These are phyloP conservation scores for Scolopax bukidnonensis DNA, from an alignment of 2,797 vertebrate genomes.

Conservation along the genomic window DNA sequence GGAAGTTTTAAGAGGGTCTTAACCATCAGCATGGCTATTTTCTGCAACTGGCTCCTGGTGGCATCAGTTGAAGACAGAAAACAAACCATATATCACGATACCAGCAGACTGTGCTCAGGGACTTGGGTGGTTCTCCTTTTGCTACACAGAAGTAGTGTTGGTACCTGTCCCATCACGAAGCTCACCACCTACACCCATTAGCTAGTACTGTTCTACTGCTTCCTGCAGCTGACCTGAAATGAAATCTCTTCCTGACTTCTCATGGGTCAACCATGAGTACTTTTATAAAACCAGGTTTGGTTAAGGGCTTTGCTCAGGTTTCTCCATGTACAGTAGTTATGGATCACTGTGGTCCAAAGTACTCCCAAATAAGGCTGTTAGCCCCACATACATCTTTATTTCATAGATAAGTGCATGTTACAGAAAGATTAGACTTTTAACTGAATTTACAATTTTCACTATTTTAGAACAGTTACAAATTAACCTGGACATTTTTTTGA, in stretches of 20 bases:
- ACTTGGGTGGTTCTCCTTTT: not conserved
- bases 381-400: not conserved
- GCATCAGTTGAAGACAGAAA: not conserved
- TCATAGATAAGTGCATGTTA: not conserved
- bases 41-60: not conserved
- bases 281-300: not conserved
- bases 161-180: not conserved
- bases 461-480: not conserved
- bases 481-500: not conserved
- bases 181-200: not conserved
- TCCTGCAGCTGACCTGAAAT: not conserved
- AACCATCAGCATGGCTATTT: not conserved
- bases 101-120: fast-evolving
- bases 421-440: not conserved
- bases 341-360: not conserved
- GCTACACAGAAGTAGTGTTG: not conserved
- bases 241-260: not conserved
- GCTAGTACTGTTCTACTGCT: not conserved
- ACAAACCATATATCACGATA: not conserved
- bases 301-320: not conserved
- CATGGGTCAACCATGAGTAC: not conserved
- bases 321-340: not conserved
- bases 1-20: not conserved
- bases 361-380: not conserved
- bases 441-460: not conserved